Conservation (phyloP, 2,797 vertebrate genomes). For the Odontamblyopus lacepedii region DNA sequence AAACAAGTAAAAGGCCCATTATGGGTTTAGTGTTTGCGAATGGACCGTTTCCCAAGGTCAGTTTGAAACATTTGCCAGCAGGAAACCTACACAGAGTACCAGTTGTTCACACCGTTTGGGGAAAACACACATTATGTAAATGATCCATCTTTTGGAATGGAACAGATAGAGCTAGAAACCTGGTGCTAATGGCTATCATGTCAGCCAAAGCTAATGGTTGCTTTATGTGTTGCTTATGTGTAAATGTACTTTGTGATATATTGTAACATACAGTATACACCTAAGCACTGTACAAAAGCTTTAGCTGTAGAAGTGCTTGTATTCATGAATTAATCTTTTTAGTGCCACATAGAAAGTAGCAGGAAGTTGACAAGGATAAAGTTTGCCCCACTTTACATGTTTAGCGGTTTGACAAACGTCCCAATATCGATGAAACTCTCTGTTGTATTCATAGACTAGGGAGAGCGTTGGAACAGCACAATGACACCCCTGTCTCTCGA, state of each 20-base stretch:
- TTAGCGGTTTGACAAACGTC: constrained; percentile 30
- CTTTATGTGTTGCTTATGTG: constrained; percentile 48
- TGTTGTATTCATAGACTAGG: constrained; percentile 28
- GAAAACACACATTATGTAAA: constrained; percentile 85
- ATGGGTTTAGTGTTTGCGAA: constrained; percentile 70
- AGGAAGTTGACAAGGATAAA: constrained; percentile 34
- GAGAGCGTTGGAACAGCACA: constrained; percentile 32
- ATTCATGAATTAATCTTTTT: constrained; percentile 6
- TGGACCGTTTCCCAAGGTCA: constrained; percentile 81
- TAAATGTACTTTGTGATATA: constrained; percentile 6
- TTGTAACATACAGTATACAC: constrained; percentile 9
- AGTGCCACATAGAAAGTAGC: constrained; percentile 10
- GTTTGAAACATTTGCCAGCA: constrained; percentile 81
- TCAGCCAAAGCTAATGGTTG: constrained; percentile 77
- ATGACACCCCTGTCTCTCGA: constrained; percentile 61
- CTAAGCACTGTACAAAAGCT: constrained; percentile 1
- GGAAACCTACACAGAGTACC: constrained; percentile 77
- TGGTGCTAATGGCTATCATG: constrained; percentile 74
- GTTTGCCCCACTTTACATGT: constrained; percentile 47
- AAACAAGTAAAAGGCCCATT: constrained; percentile 83
- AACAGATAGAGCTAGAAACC: constrained; percentile 66
- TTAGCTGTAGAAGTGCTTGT: constrained; percentile 14
- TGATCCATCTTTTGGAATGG: constrained; percentile 73
- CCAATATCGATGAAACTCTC: neutral
- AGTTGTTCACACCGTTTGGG: constrained; percentile 77